Evolutionary conservation across 2,797 vertebrate species (phyloP).

Genomic region (Parauchenoglanis punctatus): DNA sequence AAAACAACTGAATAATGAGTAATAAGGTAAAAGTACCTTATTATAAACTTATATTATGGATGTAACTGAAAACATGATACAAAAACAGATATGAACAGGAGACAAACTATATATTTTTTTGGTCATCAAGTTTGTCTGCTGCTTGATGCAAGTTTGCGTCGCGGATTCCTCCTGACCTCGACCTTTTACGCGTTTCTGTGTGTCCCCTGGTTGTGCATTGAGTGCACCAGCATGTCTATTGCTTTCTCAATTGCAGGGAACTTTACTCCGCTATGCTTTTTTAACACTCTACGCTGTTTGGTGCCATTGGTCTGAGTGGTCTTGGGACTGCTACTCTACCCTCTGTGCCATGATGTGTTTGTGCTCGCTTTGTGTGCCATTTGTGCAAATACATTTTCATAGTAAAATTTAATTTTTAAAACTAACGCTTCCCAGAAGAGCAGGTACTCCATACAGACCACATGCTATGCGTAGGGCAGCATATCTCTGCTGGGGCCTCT

Average conservation of each 20-base stretch:
- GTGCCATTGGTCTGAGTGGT: neutral
- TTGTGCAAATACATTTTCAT: conserved; percentile 5
- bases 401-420: neutral
- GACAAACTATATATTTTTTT: neutral
- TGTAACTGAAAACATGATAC: neutral
- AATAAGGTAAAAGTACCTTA: neutral
- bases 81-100: neutral
- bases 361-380: neutral
- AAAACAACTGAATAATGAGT: neutral
- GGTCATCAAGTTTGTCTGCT: neutral
- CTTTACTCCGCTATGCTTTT: conserved; percentile 1
- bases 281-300: neutral
- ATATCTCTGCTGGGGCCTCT: neutral
- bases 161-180: neutral
- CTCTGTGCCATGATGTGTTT: neutral
- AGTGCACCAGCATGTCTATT: neutral
- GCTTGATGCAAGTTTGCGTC: neutral
- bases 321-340: neutral
- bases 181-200: neutral
- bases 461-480: neutral
- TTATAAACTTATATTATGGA: neutral
- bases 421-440: neutral
- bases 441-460: neutral
- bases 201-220: neutral
- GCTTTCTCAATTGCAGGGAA: neutral